Base-by-base conservation (phyloP, 2,888 invertebrate species). In the Epinotia ramella region DNA sequence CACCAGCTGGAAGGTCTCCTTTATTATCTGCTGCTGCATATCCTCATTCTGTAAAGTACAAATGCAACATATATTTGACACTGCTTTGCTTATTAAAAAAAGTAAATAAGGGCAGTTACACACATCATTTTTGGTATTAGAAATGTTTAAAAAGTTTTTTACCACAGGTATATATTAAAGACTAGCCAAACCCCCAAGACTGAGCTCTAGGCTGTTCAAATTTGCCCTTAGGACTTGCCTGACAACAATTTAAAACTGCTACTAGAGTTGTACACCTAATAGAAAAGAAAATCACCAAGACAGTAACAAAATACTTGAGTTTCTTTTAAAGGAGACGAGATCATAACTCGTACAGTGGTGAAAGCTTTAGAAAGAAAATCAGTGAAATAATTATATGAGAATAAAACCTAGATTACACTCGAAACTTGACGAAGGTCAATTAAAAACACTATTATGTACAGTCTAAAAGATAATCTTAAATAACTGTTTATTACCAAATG, bases 21-120 rank as follows among this genome's bases (percentile, higher is more conserved):
- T 98, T 79, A 99, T 98, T 80, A 99, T 99, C 93, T 99, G 99
- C 87, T 99, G 99, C 86, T 99, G 99, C 97, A 99, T 97, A 85
- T 99, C 99, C 95, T 99, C 99, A 89, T 97, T 97, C 99, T 99
- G 89, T 59, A 93, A 90, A 83, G 2, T 18, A 73, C 16, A 24
- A 53, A 84, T 78, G 40, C 28, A 57, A 3, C 68, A 66, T 60
- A 40, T 56, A 57, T 57, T 20, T 57, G 68, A 33, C 62, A 6
- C 2, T 5, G 3, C n/a, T n/a, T n/a, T n/a, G 4, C 5, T 49
- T 49, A 13, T 49, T 16, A 16, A 49, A 11, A 4, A 49, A 49
- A 49, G 49, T 16, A 49, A 49, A 2, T 13, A 4, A 4, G 12
- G 46, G 46, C 46, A 49, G 5, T n/a, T 16, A 13, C 16, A 46